Evolutionary conservation across 2,888 invertebrate genomes (phyloP).

Genomic region (Pedicia rivosa): DNA sequence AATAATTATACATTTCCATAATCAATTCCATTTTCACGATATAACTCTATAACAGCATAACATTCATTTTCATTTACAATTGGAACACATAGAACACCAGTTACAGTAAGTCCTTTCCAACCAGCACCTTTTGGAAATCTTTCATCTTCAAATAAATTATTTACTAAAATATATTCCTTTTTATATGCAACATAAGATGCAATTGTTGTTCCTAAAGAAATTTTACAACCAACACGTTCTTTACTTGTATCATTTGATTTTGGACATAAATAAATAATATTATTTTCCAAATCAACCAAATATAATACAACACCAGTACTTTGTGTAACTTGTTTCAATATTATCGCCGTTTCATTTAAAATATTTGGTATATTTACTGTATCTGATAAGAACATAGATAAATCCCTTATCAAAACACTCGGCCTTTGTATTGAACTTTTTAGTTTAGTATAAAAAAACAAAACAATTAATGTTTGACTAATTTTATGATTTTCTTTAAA

Average conservation of each 20-base stretch:
- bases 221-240: neutral
- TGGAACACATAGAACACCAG: slow-evolving; percentile 30
- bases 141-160: slow-evolving; percentile 36
- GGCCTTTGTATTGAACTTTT: too few species aligned
- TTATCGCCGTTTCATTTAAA: slow-evolving; percentile 1
- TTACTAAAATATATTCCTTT: slow-evolving; percentile 35
- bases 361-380: slow-evolving; percentile 1
- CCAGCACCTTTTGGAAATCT: slow-evolving; percentile 29
- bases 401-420: neutral
- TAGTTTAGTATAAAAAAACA: too few species aligned
- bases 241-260: neutral
- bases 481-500: too few species aligned
- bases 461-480: too few species aligned
- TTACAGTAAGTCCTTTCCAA: slow-evolving; percentile 22
- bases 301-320: slow-evolving; percentile 1
- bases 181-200: slow-evolving; percentile 41
- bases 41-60: slow-evolving; percentile 29
- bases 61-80: slow-evolving; percentile 27
- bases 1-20: neutral
- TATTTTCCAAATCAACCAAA: slow-evolving; percentile 1
- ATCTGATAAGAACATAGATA: slow-evolving; percentile 1
- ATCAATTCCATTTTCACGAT: slow-evolving; percentile 13
- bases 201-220: slow-evolving; percentile 30
- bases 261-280: slow-evolving; percentile 18
- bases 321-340: slow-evolving; percentile 1